phyloP scores from a whole-genome alignment of 2,113 vertebrate species.

The Thryonomys swinderianus region DNA sequence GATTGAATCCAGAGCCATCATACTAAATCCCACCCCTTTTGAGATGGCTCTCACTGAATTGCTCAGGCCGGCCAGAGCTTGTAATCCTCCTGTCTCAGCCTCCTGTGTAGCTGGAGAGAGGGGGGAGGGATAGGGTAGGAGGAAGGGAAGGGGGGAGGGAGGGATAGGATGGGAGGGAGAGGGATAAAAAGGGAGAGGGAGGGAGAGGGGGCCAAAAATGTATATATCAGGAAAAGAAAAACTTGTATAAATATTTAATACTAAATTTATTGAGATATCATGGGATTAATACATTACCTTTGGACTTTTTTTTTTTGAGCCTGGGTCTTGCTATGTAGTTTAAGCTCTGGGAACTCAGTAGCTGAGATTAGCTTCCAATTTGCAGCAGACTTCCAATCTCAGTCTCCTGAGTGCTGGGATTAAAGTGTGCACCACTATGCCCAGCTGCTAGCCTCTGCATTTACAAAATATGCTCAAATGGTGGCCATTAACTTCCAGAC shows the following conservation, averaged over 20 bases:
- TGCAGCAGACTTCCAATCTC: not conserved
- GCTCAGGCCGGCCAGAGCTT: not conserved
- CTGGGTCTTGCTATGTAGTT: not conserved
- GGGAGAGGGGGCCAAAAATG: not conserved
- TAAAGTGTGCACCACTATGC: not conserved
- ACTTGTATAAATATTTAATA: not conserved
- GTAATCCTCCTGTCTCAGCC: not conserved
- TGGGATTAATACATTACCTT: not conserved
- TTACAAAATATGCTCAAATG: not conserved
- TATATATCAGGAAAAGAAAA: not conserved
- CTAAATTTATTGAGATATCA: not conserved
- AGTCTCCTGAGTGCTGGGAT: not conserved
- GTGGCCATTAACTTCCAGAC: not conserved
- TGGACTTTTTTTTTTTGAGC: not conserved
- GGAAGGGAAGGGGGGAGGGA: too few species aligned
- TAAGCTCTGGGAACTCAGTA: not conserved
- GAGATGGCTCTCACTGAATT: not conserved
- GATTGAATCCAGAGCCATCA: not conserved
- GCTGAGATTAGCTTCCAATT: not conserved
- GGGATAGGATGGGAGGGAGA: too few species aligned
- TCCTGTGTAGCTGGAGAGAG: not conserved
- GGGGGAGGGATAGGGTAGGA: too few species aligned
- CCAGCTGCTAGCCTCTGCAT: not conserved
- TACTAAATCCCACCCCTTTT: not conserved
- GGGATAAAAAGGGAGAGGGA: too few species aligned